Percentiles rank a stretch among this genome's conserved stretches.
phyloP scores from a whole-genome alignment of 2,888 invertebrate species.

The Leptura quadrifasciata region DNA sequence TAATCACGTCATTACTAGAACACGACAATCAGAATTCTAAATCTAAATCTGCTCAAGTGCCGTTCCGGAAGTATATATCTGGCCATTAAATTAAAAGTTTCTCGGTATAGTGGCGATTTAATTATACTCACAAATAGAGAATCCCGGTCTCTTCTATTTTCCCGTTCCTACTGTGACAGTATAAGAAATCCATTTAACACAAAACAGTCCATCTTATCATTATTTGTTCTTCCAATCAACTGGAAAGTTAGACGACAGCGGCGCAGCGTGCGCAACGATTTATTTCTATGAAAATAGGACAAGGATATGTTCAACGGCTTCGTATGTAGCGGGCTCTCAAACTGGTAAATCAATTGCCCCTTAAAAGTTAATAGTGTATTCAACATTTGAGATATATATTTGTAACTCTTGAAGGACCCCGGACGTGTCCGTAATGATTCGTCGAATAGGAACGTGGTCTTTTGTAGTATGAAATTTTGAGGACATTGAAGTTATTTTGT shows the following conservation, averaged over 20 bases:
- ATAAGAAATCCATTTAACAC: conserved; percentile 26
- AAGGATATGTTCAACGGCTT: no score
- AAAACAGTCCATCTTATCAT: conserved; percentile 13
- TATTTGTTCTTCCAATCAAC: conserved; percentile 27
- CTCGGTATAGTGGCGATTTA: conserved; percentile 42
- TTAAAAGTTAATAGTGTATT: no score
- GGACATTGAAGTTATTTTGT: no score
- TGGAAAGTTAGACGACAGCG: not conserved
- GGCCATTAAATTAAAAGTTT: conserved; percentile 50
- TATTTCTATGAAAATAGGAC: no score
- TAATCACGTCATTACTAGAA: conserved; percentile 25
- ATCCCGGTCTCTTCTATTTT: conserved; percentile 20
- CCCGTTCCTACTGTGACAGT: conserved; percentile 20
- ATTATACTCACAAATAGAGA: conserved; percentile 46
- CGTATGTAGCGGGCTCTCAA: no score
- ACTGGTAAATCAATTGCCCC: no score
- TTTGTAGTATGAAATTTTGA: no score
- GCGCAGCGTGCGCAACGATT: no score
- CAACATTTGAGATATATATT: no score
- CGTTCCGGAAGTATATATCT: conserved; percentile 27
- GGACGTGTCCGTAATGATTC: no score
- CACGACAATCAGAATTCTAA: conserved; percentile 34
- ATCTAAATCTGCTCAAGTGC: conserved; percentile 34
- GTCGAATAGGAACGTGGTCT: no score
- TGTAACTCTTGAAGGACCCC: no score